A percentile compares a stretch with the other conserved stretches of the same genome.
These are phyloP conservation scores for Brachyrhaphis roseni DNA, from an alignment of 2,797 vertebrate genomes.

Conservation along the genomic window DNA sequence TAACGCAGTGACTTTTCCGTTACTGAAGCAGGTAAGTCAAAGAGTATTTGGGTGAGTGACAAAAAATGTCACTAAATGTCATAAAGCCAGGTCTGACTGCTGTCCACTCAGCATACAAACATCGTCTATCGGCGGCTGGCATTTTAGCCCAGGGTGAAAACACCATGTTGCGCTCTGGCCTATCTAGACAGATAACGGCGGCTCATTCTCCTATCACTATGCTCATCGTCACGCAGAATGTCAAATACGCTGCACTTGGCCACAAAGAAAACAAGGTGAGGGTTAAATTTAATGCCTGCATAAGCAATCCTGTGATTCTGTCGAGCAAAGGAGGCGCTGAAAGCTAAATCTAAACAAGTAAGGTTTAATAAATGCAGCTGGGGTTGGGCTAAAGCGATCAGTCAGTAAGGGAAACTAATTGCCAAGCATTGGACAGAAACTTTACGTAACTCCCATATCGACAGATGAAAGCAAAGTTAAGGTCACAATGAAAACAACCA, in stretches of 20 bases:
- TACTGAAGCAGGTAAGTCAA: neutral
- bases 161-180: constrained; percentile 2
- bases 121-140: constrained; percentile 53
- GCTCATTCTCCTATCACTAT: constrained; percentile 31
- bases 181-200: constrained; percentile 52
- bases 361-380: neutral
- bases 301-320: neutral
- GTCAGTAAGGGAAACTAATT: neutral
- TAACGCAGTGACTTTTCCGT: neutral
- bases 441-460: neutral
- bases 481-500: neutral
- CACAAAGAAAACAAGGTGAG: constrained; percentile 33
- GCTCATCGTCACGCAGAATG: constrained; percentile 63
- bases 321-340: neutral
- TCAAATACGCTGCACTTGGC: constrained; percentile 37
- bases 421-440: neutral
- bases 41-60: neutral
- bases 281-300: constrained; percentile 4
- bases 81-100: constrained; percentile 37
- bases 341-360: neutral
- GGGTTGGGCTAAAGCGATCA: neutral
- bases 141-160: constrained; percentile 59
- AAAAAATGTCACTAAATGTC: constrained; percentile 75
- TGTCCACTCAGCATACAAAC: constrained; percentile 39
- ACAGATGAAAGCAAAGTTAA: neutral